These are phyloP conservation scores for Chrysolina americana DNA, from an alignment of 2,888 invertebrate genomes.

Conservation along the genomic window DNA sequence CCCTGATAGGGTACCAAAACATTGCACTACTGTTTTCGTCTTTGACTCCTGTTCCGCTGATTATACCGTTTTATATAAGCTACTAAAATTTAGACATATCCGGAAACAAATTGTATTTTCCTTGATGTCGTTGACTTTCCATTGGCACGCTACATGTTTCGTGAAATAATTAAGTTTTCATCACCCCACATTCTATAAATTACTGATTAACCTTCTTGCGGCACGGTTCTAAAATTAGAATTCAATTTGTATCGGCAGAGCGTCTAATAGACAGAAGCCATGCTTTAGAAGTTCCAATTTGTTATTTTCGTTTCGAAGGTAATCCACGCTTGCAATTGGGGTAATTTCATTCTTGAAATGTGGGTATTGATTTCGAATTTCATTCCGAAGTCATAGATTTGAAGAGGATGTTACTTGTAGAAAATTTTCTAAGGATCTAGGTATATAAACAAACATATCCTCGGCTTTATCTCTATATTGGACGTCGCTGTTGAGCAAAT, in stretches of 20 bases:
- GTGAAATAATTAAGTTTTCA: background rate
- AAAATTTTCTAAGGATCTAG: too few species aligned
- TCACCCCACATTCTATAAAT: background rate
- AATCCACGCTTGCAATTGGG: background rate
- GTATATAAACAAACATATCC: too few species aligned
- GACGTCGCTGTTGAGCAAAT: too few species aligned
- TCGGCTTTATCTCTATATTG: too few species aligned
- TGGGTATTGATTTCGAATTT: background rate
- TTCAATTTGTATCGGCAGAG: conserved; percentile 1
- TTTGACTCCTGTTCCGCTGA: background rate
- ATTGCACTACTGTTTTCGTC: too few species aligned
- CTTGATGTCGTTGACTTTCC: background rate
- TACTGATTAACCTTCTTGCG: conserved; percentile 16
- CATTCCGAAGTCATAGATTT: too few species aligned
- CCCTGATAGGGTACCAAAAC: too few species aligned
- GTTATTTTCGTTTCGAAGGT: background rate
- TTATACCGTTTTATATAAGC: background rate
- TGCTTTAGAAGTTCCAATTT: background rate
- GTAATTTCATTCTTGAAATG: background rate
- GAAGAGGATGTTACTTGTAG: too few species aligned
- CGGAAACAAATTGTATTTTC: background rate
- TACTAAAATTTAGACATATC: background rate
- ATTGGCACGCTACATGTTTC: conserved; percentile 1
- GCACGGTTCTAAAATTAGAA: conserved; percentile 1
- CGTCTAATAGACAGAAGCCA: background rate